Evolutionary conservation across 2,113 vertebrate species (phyloP), one percentile per base, ranked within the genome.

Genomic region (Ammodytes dubius): DNA sequence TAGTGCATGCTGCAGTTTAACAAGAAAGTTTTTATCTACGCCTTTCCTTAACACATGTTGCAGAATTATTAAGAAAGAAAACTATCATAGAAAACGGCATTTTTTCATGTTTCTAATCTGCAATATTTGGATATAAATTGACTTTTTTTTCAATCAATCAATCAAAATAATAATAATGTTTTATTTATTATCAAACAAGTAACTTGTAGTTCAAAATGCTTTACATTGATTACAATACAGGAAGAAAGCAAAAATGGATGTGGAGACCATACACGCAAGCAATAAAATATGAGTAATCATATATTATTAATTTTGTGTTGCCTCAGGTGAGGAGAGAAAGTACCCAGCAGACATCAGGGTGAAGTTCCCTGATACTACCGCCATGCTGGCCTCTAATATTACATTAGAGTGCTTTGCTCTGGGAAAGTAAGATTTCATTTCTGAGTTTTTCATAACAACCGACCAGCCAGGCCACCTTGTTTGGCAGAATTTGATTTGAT

Each of bases 331-430:
- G 77, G 94, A 92, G 66, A 97, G 95, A 88, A 96, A 96, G 60
- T 99, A 99, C 87, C 96, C 97, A 58, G 97, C 98, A 85, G 97
- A 98, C 92, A 98, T 99, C 82, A 96, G 95, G 74, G 97, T 99
- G 76, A 96, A 95, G 77, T 99, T 98, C 81, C 94, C 96, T 79
- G 97, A 99, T 68, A 97, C 96, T 0, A 96, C 96, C 0, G 95
- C 98, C 80, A 84, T 99, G 88, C 92, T 99, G 89, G 96, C 96
- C 35, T 96, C 99, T 79, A 99, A 99, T 2, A 96, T 99, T 81
- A 98, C 97, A 0, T 89, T 99, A 81, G 98, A 99, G 86, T 99
- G 98, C 91, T 99, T 99, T 91, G 98, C 98, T 45, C 95, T 99
- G 88, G 98, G 98, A 92, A 99, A 99, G 98, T 99, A 95, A 95